Conservation (phyloP, 2,113 vertebrate genomes). For the Corythoichthys haematopterus region DNA sequence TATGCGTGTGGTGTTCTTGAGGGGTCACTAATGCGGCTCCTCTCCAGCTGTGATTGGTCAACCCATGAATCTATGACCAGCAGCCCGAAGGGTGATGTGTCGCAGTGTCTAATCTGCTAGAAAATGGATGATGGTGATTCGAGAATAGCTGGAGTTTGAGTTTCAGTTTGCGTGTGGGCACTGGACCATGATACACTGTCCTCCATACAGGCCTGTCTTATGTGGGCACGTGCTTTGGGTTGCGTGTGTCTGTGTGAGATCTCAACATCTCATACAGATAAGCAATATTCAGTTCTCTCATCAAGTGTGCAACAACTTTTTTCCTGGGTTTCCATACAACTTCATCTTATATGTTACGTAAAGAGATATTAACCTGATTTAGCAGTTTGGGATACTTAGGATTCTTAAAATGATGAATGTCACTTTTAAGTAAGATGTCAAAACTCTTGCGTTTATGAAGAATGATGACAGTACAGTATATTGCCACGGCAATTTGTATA, state of each 20-base stretch:
- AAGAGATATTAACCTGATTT: no score
- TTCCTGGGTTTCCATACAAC: no score
- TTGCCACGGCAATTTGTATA: no score
- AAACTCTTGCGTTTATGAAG: no score
- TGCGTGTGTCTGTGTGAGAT: not conserved
- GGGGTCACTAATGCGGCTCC: constrained; percentile 32
- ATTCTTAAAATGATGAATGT: no score
- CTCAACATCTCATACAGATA: no score
- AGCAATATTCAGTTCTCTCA: not conserved
- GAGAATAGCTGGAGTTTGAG: constrained; percentile 42
- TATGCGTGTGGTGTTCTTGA: constrained; percentile 9
- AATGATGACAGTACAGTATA: no score
- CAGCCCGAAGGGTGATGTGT: constrained; percentile 35
- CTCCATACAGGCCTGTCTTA: constrained; percentile 19
- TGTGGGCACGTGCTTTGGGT: constrained; percentile 6
- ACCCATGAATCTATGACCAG: constrained; percentile 21
- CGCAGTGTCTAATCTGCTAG: constrained; percentile 30
- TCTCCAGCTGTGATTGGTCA: constrained; percentile 28
- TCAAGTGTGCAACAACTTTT: no score
- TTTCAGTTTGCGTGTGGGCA: constrained; percentile 21
- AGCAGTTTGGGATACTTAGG: no score
- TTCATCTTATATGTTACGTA: no score
- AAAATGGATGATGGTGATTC: constrained; percentile 51
- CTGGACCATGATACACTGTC: not conserved
- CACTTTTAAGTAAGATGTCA: no score